Percentiles rank a stretch among this genome's conserved stretches.
These are phyloP conservation scores for Lacanobia oleracea DNA, from an alignment of 2,888 invertebrate species.

Conservation along the genomic window DNA sequence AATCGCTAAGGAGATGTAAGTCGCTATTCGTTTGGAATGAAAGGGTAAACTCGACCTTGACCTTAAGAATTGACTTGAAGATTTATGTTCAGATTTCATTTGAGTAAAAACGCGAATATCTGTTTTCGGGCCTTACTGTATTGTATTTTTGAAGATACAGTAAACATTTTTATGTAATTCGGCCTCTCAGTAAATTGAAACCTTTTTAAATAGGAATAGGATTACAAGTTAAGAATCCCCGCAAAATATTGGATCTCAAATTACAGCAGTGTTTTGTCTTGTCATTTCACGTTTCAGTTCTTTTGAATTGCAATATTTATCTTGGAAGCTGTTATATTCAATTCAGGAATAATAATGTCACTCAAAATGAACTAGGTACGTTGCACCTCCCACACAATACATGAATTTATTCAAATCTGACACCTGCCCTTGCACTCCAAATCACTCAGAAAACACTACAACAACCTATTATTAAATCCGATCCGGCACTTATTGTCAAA, in stretches of 20 bases:
- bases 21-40: not conserved
- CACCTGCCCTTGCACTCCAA: conserved; percentile 16
- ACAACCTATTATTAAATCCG: conserved; percentile 41
- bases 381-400: conserved; percentile 4
- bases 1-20: not conserved
- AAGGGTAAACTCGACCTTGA: not conserved
- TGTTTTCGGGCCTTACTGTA: too few relatives aligned
- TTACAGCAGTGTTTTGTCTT: too few relatives aligned
- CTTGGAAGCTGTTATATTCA: not conserved
- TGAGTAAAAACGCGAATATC: too few relatives aligned
- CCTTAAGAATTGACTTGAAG: not conserved
- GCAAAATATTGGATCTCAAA: too few relatives aligned
- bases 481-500: conserved; percentile 36
- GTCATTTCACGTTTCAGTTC: not conserved
- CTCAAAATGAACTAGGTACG: not conserved
- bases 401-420: conserved; percentile 26
- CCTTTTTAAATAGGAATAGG: too few relatives aligned
- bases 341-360: not conserved
- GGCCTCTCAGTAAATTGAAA: too few relatives aligned
- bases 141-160: too few relatives aligned
- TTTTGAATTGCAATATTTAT: not conserved
- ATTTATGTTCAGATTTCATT: not conserved
- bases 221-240: too few relatives aligned
- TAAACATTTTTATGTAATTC: too few relatives aligned
- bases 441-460: conserved; percentile 12